Evolutionary conservation across 1,140 invertebrate genomes (phyloP).

Genomic region (Spodoptera litura): DNA sequence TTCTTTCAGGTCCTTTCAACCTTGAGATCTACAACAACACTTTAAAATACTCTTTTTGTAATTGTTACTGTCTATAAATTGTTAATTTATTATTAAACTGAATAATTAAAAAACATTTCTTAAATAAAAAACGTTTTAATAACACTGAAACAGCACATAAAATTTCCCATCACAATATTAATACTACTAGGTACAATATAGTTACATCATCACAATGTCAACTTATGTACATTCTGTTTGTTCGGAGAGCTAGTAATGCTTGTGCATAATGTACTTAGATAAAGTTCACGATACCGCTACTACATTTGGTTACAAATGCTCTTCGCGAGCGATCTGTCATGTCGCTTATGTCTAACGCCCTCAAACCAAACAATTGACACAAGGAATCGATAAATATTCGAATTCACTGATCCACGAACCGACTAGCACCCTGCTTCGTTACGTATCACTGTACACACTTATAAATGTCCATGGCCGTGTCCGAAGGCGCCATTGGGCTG

Average conservation of each 20-base stretch:
- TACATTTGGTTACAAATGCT: conserved; percentile 47
- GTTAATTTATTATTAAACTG: neutral
- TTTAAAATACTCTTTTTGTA: too few relatives aligned
- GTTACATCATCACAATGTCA: conserved; percentile 69
- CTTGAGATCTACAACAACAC: too few relatives aligned
- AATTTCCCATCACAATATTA: conserved; percentile 76
- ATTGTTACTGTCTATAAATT: neutral
- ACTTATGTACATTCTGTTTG: conserved; percentile 55
- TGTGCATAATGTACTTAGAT: conserved; percentile 37
- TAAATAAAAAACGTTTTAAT: conserved; percentile 70
- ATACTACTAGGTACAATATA: conserved; percentile 74
- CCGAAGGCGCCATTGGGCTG: conserved; percentile 60
- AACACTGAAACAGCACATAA: conserved; percentile 75
- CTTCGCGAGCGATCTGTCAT: conserved; percentile 51
- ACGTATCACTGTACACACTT: conserved; percentile 6
- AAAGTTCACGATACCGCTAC: conserved; percentile 27
- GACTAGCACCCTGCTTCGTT: conserved; percentile 49
- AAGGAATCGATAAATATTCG: conserved; percentile 35
- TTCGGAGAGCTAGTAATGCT: conserved; percentile 32
- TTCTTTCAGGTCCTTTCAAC: too few relatives aligned
- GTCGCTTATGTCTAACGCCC: conserved; percentile 37
- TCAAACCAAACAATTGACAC: conserved; percentile 33
- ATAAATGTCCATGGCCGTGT: conserved; percentile 64
- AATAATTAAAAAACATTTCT: conserved; percentile 41
- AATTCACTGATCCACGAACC: conserved; percentile 48